These are phyloP conservation scores for Megaceryle torquata DNA, from an alignment of 2,113 vertebrate species.

Conservation along the genomic window DNA sequence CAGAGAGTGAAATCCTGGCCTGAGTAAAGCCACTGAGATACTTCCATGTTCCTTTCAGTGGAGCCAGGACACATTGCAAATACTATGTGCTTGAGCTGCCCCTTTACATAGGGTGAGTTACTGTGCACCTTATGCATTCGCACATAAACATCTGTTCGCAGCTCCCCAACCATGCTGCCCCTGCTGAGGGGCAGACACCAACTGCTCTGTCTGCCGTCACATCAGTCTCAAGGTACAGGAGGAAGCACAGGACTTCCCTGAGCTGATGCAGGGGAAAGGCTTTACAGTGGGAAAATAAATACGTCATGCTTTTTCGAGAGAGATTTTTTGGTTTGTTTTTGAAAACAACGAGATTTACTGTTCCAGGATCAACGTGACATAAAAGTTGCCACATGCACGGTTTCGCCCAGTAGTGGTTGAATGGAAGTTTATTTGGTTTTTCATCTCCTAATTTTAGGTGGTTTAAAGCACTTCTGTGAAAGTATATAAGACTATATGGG, in stretches of 20 bases:
- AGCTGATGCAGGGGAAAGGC: not conserved
- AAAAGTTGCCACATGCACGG: not conserved
- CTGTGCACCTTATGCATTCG: not conserved
- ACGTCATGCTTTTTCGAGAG: not conserved
- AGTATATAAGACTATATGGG: not conserved
- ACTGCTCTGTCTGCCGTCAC: not conserved
- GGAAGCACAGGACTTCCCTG: not conserved
- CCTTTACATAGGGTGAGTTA: not conserved
- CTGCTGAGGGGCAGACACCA: not conserved
- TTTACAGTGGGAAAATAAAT: not conserved
- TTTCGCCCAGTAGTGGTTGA: not conserved
- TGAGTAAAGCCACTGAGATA: not conserved
- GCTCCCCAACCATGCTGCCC: not conserved
- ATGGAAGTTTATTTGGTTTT: not conserved
- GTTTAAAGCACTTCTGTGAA: not conserved
- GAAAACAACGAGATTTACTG: not conserved
- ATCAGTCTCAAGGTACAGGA: not conserved
- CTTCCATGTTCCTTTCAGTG: not conserved
- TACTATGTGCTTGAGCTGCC: not conserved
- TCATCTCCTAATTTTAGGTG: not conserved
- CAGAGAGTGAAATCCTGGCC: not conserved
- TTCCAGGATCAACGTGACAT: not conserved
- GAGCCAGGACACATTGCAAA: not conserved
- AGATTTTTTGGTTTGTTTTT: not conserved
- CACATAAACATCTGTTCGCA: rapidly evolving